These are phyloP conservation scores for Zaprionus lachaisei DNA, from an alignment of 1,140 invertebrate species.

Conservation along the genomic window DNA sequence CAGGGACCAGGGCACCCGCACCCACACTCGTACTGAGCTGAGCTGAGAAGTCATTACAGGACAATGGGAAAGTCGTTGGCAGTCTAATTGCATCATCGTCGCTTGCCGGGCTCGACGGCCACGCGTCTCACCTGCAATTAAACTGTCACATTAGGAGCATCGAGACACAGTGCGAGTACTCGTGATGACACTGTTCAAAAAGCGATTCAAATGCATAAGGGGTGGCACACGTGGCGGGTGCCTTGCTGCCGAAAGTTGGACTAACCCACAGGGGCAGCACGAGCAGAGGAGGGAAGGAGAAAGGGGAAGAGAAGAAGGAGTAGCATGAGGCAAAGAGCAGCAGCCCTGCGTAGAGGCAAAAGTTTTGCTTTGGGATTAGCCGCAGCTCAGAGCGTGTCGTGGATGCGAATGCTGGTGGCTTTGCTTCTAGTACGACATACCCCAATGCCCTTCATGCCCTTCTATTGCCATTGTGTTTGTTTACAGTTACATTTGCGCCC, in stretches of 20 bases:
- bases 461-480: slow-evolving; percentile 65
- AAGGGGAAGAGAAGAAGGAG: background rate
- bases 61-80: slow-evolving; percentile 76
- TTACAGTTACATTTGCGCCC: slow-evolving; percentile 71
- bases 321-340: slow-evolving; percentile 2
- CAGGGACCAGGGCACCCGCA: background rate
- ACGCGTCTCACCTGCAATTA: slow-evolving; percentile 84
- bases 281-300: background rate
- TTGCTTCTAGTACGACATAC: slow-evolving; percentile 5
- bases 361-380: slow-evolving; percentile 79
- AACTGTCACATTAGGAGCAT: slow-evolving; percentile 78
- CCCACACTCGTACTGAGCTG: background rate
- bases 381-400: slow-evolving; percentile 53
- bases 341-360: slow-evolving; percentile 62
- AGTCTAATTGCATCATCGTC: slow-evolving; percentile 75
- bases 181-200: slow-evolving; percentile 72
- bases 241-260: slow-evolving; percentile 42
- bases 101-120: slow-evolving; percentile 47
- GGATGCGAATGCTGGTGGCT: slow-evolving; percentile 63
- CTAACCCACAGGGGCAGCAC: slow-evolving; percentile 12
- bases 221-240: slow-evolving; percentile 56
- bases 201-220: slow-evolving; percentile 55
- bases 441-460: background rate
- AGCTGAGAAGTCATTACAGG: slow-evolving; percentile 67
- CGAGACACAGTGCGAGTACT: slow-evolving; percentile 5